Conservation (phyloP, 2,888 invertebrate genomes). For the Teleiodes luculella region DNA sequence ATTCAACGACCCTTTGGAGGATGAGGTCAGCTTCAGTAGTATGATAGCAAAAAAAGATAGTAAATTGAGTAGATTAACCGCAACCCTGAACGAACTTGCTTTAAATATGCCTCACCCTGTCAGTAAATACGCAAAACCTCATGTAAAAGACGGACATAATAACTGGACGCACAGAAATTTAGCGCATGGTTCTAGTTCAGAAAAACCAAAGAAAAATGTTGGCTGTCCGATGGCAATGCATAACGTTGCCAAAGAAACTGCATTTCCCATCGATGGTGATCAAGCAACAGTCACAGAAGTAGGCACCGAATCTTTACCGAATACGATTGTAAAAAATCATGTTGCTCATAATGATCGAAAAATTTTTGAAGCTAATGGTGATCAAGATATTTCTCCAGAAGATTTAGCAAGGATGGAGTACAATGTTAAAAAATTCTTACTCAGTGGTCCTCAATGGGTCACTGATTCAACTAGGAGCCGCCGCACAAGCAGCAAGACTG, state of each 20-base stretch:
- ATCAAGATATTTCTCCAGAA: constrained; percentile 69
- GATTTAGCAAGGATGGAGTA: constrained; percentile 86
- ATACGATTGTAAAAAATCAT: constrained; percentile 39
- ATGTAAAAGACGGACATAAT: constrained; percentile 48
- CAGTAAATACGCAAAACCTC: constrained; percentile 64
- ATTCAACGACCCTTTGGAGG: constrained; percentile 64
- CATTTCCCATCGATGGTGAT: constrained; percentile 65
- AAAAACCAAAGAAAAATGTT: constrained; percentile 37
- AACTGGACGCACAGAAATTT: constrained; percentile 50
- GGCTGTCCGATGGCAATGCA: constrained; percentile 41
- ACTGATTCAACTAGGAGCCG: constrained; percentile 53
- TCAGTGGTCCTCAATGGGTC: constrained; percentile 76
- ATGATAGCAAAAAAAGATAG: constrained; percentile 53
- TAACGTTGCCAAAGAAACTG: constrained; percentile 62
- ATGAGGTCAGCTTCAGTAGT: constrained; percentile 57
- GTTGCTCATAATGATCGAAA: constrained; percentile 46
- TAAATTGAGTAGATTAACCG: constrained; percentile 59
- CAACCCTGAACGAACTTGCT: constrained; percentile 67
- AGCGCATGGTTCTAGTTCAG: constrained; percentile 32
- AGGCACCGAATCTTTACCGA: constrained; percentile 52
- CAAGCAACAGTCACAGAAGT: constrained; percentile 61
- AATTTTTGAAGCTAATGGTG: constrained; percentile 50
- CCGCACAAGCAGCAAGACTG: constrained; percentile 76
- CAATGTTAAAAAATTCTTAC: constrained; percentile 85
- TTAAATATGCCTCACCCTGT: constrained; percentile 73